These are phyloP conservation scores for Theonella swinhoei DNA, from an alignment of 37 sponge, comb jelly and placozoan genomes.

Conservation along the genomic window DNA sequence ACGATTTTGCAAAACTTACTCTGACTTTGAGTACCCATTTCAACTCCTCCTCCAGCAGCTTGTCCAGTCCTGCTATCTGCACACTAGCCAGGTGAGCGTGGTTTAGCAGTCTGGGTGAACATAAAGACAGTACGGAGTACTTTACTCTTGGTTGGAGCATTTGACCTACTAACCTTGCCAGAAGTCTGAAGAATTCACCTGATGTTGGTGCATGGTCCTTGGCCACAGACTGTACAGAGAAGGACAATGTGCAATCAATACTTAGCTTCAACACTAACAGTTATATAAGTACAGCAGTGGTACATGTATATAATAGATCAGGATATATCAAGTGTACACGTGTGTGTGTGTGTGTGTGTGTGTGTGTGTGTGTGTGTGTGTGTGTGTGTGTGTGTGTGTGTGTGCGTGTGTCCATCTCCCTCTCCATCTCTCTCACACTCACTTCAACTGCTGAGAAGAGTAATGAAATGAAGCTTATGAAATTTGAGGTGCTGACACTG, in stretches of 20 bases:
- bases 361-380: too few species aligned
- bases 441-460: conserved; percentile 74
- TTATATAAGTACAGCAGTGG: neutral
- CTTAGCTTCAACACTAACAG: too few species aligned
- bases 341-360: too few species aligned
- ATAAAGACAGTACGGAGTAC: too few species aligned
- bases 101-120: conserved; percentile 59
- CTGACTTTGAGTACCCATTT: conserved; percentile 80
- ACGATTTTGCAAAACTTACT: conserved; percentile 32
- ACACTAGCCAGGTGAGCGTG: conserved; percentile 61
- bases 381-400: too few species aligned
- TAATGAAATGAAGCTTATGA: conserved; percentile 49
- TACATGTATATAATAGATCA: conserved; percentile 1
- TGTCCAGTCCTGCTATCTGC: conserved; percentile 58
- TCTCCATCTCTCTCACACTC: neutral
- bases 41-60: conserved; percentile 73
- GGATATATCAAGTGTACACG: too few species aligned
- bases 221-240: conserved; percentile 57
- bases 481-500: conserved; percentile 28
- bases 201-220: conserved; percentile 79
- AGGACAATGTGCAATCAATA: too few species aligned
- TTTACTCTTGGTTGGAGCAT: neutral
- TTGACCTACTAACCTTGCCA: conserved; percentile 50
- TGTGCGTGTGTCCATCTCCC: too few species aligned
- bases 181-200: conserved; percentile 78